Percentiles rank a stretch among this genome's conserved stretches.
These are phyloP conservation scores for Piezodorus guildinii DNA, from an alignment of 1,140 invertebrate genomes.

Conservation along the genomic window DNA sequence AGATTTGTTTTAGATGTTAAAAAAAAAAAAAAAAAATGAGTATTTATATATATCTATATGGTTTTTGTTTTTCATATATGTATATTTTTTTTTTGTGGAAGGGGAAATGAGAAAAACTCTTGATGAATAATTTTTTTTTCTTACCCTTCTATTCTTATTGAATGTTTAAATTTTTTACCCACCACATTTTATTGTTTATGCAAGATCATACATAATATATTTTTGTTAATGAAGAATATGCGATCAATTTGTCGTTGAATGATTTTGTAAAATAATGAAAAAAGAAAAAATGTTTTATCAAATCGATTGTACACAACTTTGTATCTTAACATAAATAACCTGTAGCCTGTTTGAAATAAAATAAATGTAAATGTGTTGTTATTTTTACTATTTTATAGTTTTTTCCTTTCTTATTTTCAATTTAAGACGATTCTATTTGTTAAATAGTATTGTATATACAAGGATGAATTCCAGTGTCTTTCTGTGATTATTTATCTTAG, in stretches of 20 bases:
- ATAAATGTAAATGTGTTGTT: constrained; percentile 13
- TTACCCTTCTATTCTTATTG: background rate
- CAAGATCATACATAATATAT: constrained; percentile 14
- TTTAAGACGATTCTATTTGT: no score
- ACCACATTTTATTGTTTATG: constrained; percentile 10
- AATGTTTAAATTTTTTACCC: background rate
- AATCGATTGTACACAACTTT: constrained; percentile 13
- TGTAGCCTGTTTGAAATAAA: constrained; percentile 16
- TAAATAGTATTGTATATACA: no score
- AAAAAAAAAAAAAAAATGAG: background rate
- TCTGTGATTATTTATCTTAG: no score
- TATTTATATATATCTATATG: no score
- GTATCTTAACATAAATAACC: constrained; percentile 13
- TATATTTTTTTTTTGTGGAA: background rate
- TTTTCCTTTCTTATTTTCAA: no score
- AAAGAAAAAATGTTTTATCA: background rate
- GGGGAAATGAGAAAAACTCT: no score
- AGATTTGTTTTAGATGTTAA: background rate
- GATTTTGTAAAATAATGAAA: constrained; percentile 6
- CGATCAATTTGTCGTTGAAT: constrained; percentile 11
- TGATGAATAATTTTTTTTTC: background rate
- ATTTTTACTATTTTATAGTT: background rate
- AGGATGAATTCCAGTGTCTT: no score
- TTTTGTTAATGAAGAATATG: constrained; percentile 10
- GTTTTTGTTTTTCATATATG: no score